phyloP scores from a whole-genome alignment of 2,797 vertebrate species.

The Zalophus californianus region DNA sequence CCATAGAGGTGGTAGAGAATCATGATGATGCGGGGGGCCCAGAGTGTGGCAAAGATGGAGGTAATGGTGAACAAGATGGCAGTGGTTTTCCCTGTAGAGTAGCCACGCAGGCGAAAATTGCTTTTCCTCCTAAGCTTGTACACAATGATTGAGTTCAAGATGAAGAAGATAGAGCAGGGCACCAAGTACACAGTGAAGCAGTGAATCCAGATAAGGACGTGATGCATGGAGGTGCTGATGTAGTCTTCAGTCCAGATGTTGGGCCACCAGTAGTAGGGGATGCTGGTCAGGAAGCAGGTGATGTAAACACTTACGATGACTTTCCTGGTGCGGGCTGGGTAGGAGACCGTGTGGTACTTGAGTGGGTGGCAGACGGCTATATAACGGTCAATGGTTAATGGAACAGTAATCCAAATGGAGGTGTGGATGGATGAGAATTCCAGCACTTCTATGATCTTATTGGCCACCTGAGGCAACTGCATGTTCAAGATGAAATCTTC shows the following conservation, averaged over 20 bases:
- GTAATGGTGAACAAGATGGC: slow-evolving; percentile 97
- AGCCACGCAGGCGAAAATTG: slow-evolving; percentile 95
- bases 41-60: slow-evolving; percentile 96
- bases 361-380: slow-evolving; percentile 98
- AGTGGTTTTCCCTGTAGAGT: slow-evolving; percentile 97
- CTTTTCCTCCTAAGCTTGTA: slow-evolving; percentile 94
- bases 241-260: slow-evolving; percentile 95
- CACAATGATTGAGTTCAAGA: slow-evolving; percentile 95
- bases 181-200: slow-evolving; percentile 96
- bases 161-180: slow-evolving; percentile 97
- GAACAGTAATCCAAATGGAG: slow-evolving; percentile 98
- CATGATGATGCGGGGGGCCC: slow-evolving; percentile 96
- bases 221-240: slow-evolving; percentile 92
- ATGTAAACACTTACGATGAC: slow-evolving; percentile 95
- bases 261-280: slow-evolving; percentile 99
- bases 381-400: slow-evolving; percentile 96
- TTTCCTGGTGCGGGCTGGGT: slow-evolving; percentile 95
- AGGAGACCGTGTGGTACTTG: slow-evolving; percentile 96
- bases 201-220: slow-evolving; percentile 96
- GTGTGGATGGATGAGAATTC: slow-evolving; percentile 99
- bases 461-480: slow-evolving; percentile 92
- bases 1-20: slow-evolving; percentile 98
- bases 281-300: slow-evolving; percentile 95
- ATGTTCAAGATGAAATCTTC: slow-evolving; percentile 95
- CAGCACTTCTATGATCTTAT: slow-evolving; percentile 95